phyloP scores from a whole-genome alignment of 2,888 invertebrate genomes.

The Arrhopalites spinosus region DNA sequence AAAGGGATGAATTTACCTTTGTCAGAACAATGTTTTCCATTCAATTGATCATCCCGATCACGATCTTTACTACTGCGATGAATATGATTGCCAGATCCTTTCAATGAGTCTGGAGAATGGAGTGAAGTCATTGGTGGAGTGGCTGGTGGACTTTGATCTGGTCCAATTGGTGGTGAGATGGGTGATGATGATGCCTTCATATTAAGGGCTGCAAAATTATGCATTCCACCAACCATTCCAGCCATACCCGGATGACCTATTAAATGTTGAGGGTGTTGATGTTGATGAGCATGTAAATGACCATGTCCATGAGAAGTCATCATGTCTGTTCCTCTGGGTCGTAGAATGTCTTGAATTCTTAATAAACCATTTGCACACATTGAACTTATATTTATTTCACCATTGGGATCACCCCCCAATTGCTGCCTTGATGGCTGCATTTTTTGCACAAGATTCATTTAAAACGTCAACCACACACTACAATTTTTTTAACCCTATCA shows the following conservation, averaged over 20 bases:
- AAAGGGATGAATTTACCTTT: conserved; percentile 45
- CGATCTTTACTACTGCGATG: conserved; percentile 30
- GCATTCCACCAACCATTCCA: conserved; percentile 44
- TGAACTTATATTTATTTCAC: conserved; percentile 36
- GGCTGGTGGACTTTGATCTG: conserved; percentile 56
- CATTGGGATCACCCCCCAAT: conserved; percentile 6
- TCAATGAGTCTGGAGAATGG: conserved; percentile 53
- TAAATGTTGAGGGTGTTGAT: conserved; percentile 40
- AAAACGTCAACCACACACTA: conserved; percentile 20
- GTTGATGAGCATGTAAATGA: conserved; percentile 36
- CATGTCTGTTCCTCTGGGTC: conserved; percentile 39
- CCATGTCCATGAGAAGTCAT: conserved; percentile 27
- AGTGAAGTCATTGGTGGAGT: conserved; percentile 53
- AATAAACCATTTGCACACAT: conserved; percentile 55
- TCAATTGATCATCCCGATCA: conserved; percentile 29
- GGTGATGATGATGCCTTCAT: conserved; percentile 49
- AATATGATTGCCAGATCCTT: conserved; percentile 39
- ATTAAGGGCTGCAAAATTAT: conserved; percentile 41
- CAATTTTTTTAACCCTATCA: not conserved
- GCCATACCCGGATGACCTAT: conserved; percentile 38
- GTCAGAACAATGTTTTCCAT: conserved; percentile 46
- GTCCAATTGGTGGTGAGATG: conserved; percentile 55
- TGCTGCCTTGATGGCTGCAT: conserved; percentile 51
- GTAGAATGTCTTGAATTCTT: conserved; percentile 55
- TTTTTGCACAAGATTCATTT: conserved; percentile 53